Percentiles rank a stretch among this genome's conserved stretches.
Evolutionary conservation across 2,797 vertebrate genomes (phyloP).

Genomic region (Danio aesculapii): DNA sequence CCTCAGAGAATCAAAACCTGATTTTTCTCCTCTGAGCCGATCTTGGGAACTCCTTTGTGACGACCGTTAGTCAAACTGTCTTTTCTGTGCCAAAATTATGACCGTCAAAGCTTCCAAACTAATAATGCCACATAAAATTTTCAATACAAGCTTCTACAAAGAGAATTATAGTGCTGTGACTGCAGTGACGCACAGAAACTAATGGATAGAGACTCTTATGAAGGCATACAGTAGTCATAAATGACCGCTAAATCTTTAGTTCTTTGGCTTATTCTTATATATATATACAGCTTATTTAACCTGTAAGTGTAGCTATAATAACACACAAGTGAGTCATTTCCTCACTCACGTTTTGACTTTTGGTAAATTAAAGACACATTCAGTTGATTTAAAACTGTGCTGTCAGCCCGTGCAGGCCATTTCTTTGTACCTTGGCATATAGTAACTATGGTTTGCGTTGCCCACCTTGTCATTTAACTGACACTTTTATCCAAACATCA

Average conservation of each 20-base stretch:
- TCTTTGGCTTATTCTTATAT: constrained; percentile 26
- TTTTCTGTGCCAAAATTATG: neutral
- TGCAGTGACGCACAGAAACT: neutral
- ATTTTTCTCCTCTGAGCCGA: neutral
- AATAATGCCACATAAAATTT: constrained; percentile 15
- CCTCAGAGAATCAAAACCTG: neutral
- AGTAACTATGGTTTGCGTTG: neutral
- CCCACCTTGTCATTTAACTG: constrained; percentile 1
- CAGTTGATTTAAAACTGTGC: neutral
- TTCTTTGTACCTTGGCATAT: neutral
- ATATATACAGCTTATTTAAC: constrained; percentile 13
- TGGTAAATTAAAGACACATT: constrained; percentile 16
- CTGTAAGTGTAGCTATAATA: constrained; percentile 17
- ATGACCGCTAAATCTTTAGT: constrained; percentile 13
- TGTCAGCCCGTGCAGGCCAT: neutral
- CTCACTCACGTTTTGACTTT: constrained; percentile 4
- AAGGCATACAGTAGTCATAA: constrained; percentile 32
- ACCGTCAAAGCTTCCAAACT: neutral
- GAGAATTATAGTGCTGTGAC: constrained; percentile 15
- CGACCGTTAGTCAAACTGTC: neutral
- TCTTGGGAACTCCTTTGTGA: neutral
- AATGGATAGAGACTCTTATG: constrained; percentile 18
- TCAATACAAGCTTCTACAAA: neutral
- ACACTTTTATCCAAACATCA: constrained; percentile 20
- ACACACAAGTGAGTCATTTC: constrained; percentile 13